phyloP scores from a whole-genome alignment of 2,113 vertebrate genomes.

The Tachysurus fulvidraco region DNA sequence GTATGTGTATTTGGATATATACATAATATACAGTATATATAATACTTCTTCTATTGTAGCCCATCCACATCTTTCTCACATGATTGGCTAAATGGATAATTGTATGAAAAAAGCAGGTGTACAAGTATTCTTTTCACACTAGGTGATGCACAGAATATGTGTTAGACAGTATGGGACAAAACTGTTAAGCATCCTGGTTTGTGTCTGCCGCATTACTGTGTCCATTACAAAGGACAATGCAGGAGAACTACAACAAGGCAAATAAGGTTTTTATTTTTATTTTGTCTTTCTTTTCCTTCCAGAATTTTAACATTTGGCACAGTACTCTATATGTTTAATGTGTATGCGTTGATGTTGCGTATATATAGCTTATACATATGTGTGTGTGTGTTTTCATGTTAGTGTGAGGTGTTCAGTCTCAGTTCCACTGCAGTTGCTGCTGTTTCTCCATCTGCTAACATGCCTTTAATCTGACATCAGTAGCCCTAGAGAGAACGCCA shows the following conservation, averaged over 20 bases:
- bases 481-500: slow-evolving; percentile 49
- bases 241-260: not conserved
- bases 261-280: not conserved
- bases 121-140: not conserved
- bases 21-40: no score
- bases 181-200: not conserved
- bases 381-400: slow-evolving; percentile 26
- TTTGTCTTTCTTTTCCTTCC: not conserved
- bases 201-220: not conserved
- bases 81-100: not conserved
- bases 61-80: not conserved
- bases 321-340: not conserved
- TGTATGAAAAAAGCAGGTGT: not conserved
- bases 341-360: not conserved
- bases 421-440: slow-evolving; percentile 73
- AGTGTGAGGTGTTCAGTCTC: slow-evolving; percentile 57
- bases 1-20: not conserved
- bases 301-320: not conserved
- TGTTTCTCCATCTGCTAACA: slow-evolving; percentile 71
- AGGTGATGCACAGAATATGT: not conserved
- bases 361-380: not conserved
- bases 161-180: not conserved
- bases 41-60: not conserved
- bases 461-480: slow-evolving; percentile 76
- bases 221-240: not conserved